Evolutionary conservation across 2,113 vertebrate genomes (phyloP).

Genomic region (Gambusia holbrooki): DNA sequence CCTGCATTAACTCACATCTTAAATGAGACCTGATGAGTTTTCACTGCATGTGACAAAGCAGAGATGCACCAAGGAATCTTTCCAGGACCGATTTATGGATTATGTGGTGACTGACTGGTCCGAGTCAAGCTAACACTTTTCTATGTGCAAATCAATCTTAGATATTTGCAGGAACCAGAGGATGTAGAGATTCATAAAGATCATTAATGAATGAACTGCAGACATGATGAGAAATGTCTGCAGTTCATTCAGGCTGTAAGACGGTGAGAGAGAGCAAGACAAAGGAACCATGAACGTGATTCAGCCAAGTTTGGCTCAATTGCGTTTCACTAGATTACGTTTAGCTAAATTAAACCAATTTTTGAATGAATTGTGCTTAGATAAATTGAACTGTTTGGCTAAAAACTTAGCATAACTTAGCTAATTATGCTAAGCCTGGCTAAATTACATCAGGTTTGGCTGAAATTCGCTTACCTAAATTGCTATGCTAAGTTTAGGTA

Average conservation of each 20-base stretch:
- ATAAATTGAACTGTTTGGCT: too few species aligned
- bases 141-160: neutral
- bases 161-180: neutral
- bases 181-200: neutral
- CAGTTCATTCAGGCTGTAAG: neutral
- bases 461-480: too few species aligned
- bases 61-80: constrained; percentile 4
- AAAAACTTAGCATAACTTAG: too few species aligned
- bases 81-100: neutral
- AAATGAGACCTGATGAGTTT: neutral
- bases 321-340: too few species aligned
- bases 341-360: too few species aligned
- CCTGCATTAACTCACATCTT: constrained; percentile 10
- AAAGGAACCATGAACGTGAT: neutral
- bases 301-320: neutral
- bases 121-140: neutral
- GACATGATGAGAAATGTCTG: neutral
- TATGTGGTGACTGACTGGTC: neutral
- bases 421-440: too few species aligned
- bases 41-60: neutral
- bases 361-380: too few species aligned
- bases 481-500: too few species aligned
- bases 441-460: too few species aligned
- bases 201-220: neutral
- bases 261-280: neutral